Percentiles rank a stretch among this genome's conserved stretches.
Conservation (phyloP, 2,113 vertebrate species). For the Cavia aperea region DNA sequence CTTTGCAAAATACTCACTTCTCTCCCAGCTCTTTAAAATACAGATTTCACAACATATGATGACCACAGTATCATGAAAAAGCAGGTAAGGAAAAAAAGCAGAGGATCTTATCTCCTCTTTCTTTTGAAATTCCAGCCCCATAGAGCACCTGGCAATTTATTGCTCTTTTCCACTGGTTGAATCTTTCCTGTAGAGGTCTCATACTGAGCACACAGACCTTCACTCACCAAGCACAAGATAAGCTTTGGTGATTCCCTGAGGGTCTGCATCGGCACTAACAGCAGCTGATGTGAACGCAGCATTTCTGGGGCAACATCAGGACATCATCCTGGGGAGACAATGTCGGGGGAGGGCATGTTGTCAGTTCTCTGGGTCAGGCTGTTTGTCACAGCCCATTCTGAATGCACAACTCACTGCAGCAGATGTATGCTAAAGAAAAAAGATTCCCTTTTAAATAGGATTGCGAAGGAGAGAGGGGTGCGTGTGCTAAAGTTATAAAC, state of each 20-base stretch:
- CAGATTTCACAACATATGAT: background rate
- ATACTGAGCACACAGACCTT: conserved; percentile 60
- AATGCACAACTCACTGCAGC: background rate
- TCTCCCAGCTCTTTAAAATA: background rate
- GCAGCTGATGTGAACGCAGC: conserved; percentile 65
- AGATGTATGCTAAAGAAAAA: background rate
- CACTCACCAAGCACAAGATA: conserved; percentile 49
- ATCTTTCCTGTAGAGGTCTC: conserved; percentile 47
- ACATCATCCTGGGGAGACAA: conserved; percentile 50
- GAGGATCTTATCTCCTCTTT: conserved; percentile 9
- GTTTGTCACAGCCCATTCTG: conserved; percentile 15
- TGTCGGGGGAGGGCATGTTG: background rate
- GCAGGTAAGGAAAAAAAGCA: conserved; percentile 10
- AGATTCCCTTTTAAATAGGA: conserved; percentile 21
- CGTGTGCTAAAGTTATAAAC: conserved; percentile 45
- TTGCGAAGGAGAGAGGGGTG: conserved; percentile 30
- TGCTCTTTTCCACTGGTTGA: conserved; percentile 62
- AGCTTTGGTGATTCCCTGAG: conserved; percentile 34
- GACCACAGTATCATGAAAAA: background rate
- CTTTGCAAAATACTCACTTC: conserved; percentile 16
- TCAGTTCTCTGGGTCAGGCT: conserved; percentile 27
- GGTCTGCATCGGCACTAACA: conserved; percentile 62
- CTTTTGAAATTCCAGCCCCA: conserved; percentile 43
- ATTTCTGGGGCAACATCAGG: conserved; percentile 57
- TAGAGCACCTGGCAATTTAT: conserved; percentile 67